Base-by-base conservation (phyloP, 2,888 invertebrate species). In the Scaptomyza flava region DNA sequence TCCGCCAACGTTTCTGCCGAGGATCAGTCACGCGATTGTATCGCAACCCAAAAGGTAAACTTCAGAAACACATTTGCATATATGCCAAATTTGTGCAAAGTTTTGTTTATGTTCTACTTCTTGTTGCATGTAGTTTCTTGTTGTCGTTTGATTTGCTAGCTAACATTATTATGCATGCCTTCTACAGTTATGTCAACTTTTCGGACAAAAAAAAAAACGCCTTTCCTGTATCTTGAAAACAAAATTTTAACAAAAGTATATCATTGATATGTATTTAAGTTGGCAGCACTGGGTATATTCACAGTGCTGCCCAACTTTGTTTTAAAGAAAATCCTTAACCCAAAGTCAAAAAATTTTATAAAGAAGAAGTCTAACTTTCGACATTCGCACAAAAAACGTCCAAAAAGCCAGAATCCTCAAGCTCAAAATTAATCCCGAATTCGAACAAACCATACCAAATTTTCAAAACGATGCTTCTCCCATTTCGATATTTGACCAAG, bases 21-120 rank as follows among this genome's bases (percentile, higher is more conserved):
- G 64, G 85, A 87, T 77, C 83, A 85, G 88, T 72, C 88, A 68
- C 87, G 86, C 78, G 89, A 90, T 81, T 87, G 90, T 83, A 86
- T 88, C 77, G 85, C 87, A 82, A 67, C 79, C 73, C 74, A 90
- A 83, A 83, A 90, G 90, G 90, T 90, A 82, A 83, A 67, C 58
- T 11, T 8, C 14, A 42, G 6, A 43, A 27, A 30, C 27, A 23
- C 42, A 71, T 51, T 58, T 58, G 53, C 72, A 70, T 75, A 58
- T 64, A 63, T 61, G 69, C 71, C 62, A 68, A 80, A 79, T 80
- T 81, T 72, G 78, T 79, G 87, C 81, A 77, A 76, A 34, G 17
- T 33, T 38, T 33, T 5, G 31, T 50, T 50, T n/a, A 48, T 63
- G 23, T 38, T 43, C 7, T 34, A 17, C 14, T 36, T 30, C 23